A percentile compares a stretch with the other conserved stretches of the same genome.
phyloP scores from a whole-genome alignment of 2,797 vertebrate species.

The Rhadinocentrus ornatus region DNA sequence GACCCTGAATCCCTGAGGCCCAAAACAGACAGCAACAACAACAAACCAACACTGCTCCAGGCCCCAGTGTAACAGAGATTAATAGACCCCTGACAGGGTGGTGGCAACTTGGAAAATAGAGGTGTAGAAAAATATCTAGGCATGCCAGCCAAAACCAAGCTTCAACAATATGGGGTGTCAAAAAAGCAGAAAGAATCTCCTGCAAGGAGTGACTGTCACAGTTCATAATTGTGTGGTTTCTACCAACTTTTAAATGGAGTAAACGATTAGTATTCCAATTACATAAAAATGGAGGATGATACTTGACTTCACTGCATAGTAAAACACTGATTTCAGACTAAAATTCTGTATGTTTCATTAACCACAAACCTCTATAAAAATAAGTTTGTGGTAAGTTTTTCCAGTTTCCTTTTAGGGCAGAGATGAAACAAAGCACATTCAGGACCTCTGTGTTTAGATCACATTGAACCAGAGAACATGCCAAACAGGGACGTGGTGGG shows the following conservation, averaged over 20 bases:
- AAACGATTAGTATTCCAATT: conserved; percentile 13
- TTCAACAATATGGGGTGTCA: conserved; percentile 32
- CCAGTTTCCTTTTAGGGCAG: conserved; percentile 47
- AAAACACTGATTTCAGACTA: conserved; percentile 24
- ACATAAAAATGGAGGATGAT: neutral
- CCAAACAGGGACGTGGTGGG: conserved; percentile 64
- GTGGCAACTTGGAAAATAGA: conserved; percentile 52
- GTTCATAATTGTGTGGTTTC: conserved; percentile 29
- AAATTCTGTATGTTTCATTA: conserved; percentile 46
- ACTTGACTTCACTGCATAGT: conserved; percentile 4
- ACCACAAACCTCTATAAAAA: conserved; percentile 47
- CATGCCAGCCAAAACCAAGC: conserved; percentile 22
- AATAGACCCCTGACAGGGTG: conserved; percentile 39
- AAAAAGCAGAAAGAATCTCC: conserved; percentile 46
- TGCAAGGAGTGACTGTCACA: conserved; percentile 27
- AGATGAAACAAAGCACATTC: conserved; percentile 56
- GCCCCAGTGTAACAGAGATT: conserved; percentile 30
- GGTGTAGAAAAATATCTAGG: conserved; percentile 44
- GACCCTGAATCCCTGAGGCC: conserved; percentile 34
- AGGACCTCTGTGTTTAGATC: conserved; percentile 57
- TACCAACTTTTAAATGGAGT: conserved; percentile 12
- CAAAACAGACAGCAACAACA: conserved; percentile 48
- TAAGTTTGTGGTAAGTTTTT: conserved; percentile 50
- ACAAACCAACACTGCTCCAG: conserved; percentile 39
- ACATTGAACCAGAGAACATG: conserved; percentile 66